A percentile compares a stretch with the other conserved stretches of the same genome.
These are phyloP conservation scores for Vollenhovia emeryi DNA, from an alignment of 1,140 invertebrate species.

Conservation along the genomic window DNA sequence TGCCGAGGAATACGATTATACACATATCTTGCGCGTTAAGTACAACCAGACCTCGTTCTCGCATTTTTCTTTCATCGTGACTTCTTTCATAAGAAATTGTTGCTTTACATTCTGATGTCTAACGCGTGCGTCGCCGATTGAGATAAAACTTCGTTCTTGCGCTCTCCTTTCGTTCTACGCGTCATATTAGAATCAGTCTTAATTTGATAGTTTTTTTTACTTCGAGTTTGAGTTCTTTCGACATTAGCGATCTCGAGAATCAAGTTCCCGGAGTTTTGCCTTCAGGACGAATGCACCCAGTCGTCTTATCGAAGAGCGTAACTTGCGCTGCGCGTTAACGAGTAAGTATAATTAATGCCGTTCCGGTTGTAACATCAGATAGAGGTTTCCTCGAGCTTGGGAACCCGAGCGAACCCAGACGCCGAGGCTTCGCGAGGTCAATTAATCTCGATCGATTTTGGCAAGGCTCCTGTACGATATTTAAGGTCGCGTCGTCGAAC, in stretches of 20 bases:
- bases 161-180: too few relatives aligned
- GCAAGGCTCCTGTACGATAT: constrained; percentile 5
- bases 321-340: constrained; percentile 33
- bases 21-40: not conserved
- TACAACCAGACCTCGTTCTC: not conserved
- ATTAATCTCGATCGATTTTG: constrained; percentile 48
- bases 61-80: not conserved
- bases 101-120: not conserved
- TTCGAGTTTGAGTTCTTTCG: not conserved
- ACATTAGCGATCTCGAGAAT: constrained; percentile 6
- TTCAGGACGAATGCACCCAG: not conserved
- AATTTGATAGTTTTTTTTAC: not conserved
- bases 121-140: not conserved
- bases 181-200: too few relatives aligned
- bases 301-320: constrained; percentile 24
- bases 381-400: constrained; percentile 24
- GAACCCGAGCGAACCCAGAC: constrained; percentile 3
- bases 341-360: constrained; percentile 49
- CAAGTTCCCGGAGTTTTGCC: constrained; percentile 6
- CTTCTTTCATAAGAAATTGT: not conserved
- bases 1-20: not conserved
- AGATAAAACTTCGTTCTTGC: not conserved
- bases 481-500: not conserved
- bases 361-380: constrained; percentile 36
- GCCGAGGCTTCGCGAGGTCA: not conserved